Evolutionary conservation across 2,113 vertebrate genomes (phyloP), one percentile per base, ranked within the genome.

Genomic region (Salvelinus namaycush): DNA sequence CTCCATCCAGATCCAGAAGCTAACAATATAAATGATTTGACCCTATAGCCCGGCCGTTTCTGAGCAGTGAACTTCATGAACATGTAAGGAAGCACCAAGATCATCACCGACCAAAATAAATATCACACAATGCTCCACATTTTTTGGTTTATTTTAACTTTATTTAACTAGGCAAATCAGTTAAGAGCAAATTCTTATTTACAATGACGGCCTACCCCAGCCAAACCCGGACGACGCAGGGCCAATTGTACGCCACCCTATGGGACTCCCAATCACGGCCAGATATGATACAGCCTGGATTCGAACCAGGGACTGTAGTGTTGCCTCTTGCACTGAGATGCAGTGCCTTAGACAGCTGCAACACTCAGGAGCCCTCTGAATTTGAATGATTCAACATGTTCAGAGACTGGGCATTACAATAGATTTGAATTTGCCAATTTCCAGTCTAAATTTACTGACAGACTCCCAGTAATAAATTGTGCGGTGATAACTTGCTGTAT

Each of bases 401-500:
- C 12, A 27, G 1, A 74, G 67, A 20, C 54, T 16, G 20, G n/a
- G 5, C 62, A 51, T 66, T 51, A 5, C 59, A 70, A 49, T 9
- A 39, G 8, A 73, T 65, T 72, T 71, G 12, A 71, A 71, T 71
- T 27, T 26, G n/a, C 8, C 9, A 31, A 74, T 51, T 22, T 29
- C 34, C 31, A 12, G 11, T 22, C n/a, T 4, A 7, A 68, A 62
- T 34, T n/a, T 73, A 54, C 12, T 14, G 51, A 54, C 49, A 54
- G 49, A 54, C 16, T 5, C 20, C 68, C 24, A 22, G 54, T 67
- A 31, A 73, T 82, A 73, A 76, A 76, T 51, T 51, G 77, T 73
- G 72, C 74, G 65, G 44, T 51, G 69, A 77, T 59, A 77, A 73
- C 76, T 80, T 77, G 14, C 11, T 66, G 29, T 24, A 71, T 39